phyloP scores from a whole-genome alignment of 1,140 invertebrate species.

The Lethrus apterus region DNA sequence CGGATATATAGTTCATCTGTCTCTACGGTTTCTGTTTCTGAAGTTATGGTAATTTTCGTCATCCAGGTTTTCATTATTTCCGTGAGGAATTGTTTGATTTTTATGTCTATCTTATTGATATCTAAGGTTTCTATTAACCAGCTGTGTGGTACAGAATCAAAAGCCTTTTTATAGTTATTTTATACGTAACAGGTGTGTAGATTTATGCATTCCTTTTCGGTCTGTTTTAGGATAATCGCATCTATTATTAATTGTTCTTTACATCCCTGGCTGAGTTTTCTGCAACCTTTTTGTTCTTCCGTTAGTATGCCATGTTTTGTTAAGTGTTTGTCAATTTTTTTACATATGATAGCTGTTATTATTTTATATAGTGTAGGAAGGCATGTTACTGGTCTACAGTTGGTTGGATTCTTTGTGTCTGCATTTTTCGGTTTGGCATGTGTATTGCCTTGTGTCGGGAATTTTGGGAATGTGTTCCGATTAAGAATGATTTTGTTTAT shows the following conservation, averaged over 20 bases:
- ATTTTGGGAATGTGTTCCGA: conserved; percentile 14
- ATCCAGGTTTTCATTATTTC: too few species aligned
- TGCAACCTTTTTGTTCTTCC: conserved; percentile 27
- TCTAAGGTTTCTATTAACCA: too few species aligned
- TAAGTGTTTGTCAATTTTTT: conserved; percentile 20
- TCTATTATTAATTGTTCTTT: conserved; percentile 28
- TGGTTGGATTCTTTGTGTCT: conserved; percentile 20
- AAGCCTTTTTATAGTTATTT: too few species aligned
- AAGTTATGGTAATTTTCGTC: too few species aligned
- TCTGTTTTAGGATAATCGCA: too few species aligned
- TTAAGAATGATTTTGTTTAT: conserved; percentile 17
- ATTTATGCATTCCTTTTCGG: too few species aligned
- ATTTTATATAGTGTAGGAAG: conserved; percentile 27
- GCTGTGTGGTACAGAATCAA: too few species aligned
- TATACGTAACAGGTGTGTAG: too few species aligned
- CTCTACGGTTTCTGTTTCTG: too few species aligned
- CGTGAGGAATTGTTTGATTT: too few species aligned
- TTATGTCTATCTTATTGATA: too few species aligned
- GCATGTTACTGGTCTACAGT: conserved; percentile 29
- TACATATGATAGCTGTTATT: conserved; percentile 20
- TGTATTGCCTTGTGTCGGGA: conserved; percentile 19
- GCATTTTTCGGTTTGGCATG: conserved; percentile 26
- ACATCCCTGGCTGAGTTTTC: conserved; percentile 21
- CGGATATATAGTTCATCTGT: too few species aligned
- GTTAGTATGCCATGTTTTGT: conserved; percentile 17